Conservation (phyloP, 2,797 vertebrate genomes). For the Spondyliosoma cantharus region DNA sequence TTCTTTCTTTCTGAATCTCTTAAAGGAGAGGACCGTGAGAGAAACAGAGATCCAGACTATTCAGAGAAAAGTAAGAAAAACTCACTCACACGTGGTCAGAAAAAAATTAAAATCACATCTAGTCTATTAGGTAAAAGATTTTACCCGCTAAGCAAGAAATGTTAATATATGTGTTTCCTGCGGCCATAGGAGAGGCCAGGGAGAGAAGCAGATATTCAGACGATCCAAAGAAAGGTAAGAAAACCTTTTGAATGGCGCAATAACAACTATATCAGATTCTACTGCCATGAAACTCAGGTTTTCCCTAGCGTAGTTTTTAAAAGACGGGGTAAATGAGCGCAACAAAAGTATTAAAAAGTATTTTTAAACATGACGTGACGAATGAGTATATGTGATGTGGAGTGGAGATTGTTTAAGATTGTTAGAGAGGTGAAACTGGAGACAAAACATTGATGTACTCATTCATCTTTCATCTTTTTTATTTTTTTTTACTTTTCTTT, state of each 20-base stretch:
- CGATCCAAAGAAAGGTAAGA: conserved; percentile 85
- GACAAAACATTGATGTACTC: neutral
- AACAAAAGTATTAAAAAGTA: neutral
- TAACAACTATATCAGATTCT: neutral
- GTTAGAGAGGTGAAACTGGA: neutral
- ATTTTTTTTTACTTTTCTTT: conserved; percentile 24
- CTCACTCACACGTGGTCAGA: neutral
- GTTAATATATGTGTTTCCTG: conserved; percentile 16
- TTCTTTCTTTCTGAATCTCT: conserved; percentile 29
- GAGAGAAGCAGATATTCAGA: conserved; percentile 81
- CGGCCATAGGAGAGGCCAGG: conserved; percentile 78
- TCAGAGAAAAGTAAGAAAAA: conserved; percentile 79
- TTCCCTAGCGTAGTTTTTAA: neutral
- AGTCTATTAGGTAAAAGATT: neutral
- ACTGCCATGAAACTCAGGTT: neutral
- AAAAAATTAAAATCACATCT: neutral
- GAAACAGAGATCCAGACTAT: conserved; percentile 81
- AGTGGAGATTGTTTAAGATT: neutral
- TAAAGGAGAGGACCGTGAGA: conserved; percentile 76
- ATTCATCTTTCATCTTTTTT: conserved; percentile 40
- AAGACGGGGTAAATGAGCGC: neutral
- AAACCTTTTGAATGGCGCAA: neutral
- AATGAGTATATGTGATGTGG: neutral
- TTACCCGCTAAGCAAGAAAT: neutral
- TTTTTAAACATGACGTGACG: neutral